Evolutionary conservation across 64 coral and sea anemone genomes (phyloP), one percentile per base, ranked within the genome.

Genomic region (Stichodactyla helianthus): DNA sequence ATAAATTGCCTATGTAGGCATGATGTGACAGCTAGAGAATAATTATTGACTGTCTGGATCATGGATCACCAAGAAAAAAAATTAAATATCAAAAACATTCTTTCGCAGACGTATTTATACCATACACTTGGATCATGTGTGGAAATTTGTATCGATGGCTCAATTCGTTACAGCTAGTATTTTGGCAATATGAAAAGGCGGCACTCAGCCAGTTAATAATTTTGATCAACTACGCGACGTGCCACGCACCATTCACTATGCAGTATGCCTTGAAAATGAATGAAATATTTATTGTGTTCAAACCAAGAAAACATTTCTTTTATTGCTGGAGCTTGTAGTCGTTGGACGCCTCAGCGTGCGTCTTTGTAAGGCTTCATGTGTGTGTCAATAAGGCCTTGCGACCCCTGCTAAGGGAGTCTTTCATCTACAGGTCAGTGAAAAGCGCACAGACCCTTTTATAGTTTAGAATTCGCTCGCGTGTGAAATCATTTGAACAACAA

Each of bases 211-310:
- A 13, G 27, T 74, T 31, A 81, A 81, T 79, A 52, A 79, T 50
- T 79, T 79, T 52, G 5, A 20, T 81, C 52, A 81, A 52, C 26
- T 81, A 50, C 5, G 52, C 7, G 12, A 81, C 6, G 10, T 19
- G 50, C 67, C 25, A 52, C 17, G 26, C 11, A 81, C 78, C 78
- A 81, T 15, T 81, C 78, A 20, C 35, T 52, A 81, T 81, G 52
- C 78, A 52, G 50, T 50, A 52, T 18, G 15, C 78, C 19, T 81
- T 81, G 20, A 54, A 51, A 81, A 54, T 52, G 52, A 81, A 81
- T 81, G 50, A 81, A 81, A 81, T 81, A 81, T 81, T 81, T 54
- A 81, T 81, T 7, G 78, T 54, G n/a, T 81, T 54, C 77, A 81
- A 54, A 19, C 78, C 78, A 81, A 81, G 78, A 81, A 81, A 81